Evolutionary conservation across 2,888 invertebrate species (phyloP), one percentile per base, ranked within the genome.

Genomic region (Cheiracanthium punctorium): DNA sequence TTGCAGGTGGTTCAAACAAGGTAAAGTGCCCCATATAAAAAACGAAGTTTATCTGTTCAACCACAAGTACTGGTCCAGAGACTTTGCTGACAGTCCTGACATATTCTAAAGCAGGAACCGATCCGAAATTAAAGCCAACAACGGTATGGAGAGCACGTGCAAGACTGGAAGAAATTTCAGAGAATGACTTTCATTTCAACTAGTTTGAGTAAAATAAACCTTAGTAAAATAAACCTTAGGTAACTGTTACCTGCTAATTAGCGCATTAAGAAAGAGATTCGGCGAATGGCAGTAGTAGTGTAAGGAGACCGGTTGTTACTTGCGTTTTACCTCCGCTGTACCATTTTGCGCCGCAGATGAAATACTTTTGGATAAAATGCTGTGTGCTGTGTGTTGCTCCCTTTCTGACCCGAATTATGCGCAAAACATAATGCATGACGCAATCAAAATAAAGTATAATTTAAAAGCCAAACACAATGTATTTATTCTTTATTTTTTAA

Each of bases 41-140:
- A 95, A 95, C 90, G 96, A 96, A 89, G 96, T 96, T 92, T 97
- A 97, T 97, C 91, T 95, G 0, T 97, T 95, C 92, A 94, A 93
- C 90, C 96, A 95, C 1, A 94, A 95, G 43, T 97, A 97, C 91
- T 97, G 97, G 97, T 95, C 96, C 88, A 94, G 96, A 90, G 80
- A 89, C 33, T 89, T 76, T 58, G 64, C 24, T 29, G 58, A 82
- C 30, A 82, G 88, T 67, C 88, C 88, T 0, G 88, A 89, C 48
- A 88, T 89, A 58, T 89, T 88, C 71, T 89, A 73, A 87, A 20
- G 32, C 10, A 32, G 5, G 17, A 32, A 33, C 7, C 28, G 12
- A 24, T n/a, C 24, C 24, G 7, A 28, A 24, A n/a, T 14, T 8
- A 30, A 32, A 33, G 32, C 0, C 2, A 24, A 14, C 20, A 69